Evolutionary conservation across 53 echinoderm and acorn worm species (phyloP), one percentile per base, ranked within the genome.

Genomic region (Mesocentrotus franciscanus): DNA sequence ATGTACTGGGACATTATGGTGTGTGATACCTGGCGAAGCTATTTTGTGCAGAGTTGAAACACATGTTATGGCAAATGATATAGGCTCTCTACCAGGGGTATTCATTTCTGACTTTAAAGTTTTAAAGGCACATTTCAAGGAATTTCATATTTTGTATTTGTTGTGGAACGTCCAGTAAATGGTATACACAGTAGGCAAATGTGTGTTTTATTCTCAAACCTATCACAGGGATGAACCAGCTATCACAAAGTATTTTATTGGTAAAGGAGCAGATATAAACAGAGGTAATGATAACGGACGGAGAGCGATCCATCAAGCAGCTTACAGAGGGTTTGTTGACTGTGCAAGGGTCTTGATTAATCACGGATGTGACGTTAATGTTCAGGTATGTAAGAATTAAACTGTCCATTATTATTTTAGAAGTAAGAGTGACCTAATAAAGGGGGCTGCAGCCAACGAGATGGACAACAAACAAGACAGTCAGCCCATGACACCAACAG

Each of bases 271-370:
- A 1, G 83, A 78, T 9, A 35, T 94, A 22, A 61, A 94, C 83
- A 78, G 11, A 61, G 83, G 32, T 30, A 94, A 94, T 58, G 58
- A 94, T 3, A 94, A 94, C 26, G 94, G 94, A 34, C 16, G 94
- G 9, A 61, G 94, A 39, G 60, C 79, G 56, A 78, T 94, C 22
- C 94, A 94, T 33, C 30, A 57, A 22, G 94, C 94, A 27, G 94
- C 94, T 16, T 62, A 49, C 11, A 60, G 58, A 61, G 79, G 79
- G 55, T 60, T 76, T 78, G 94, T 94, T 42, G 94, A 94, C 94
- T 94, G 94, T 61, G 61, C 94, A 35, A 36, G 94, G 39, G 57
- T 94, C 61, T 61, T 94, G 32, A 94, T 94, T 17, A 94, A 94
- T 3, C 94, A 7, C 20, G 94, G 83, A 30, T 94, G 94, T 39